Conservation (phyloP, 2,797 vertebrate species). For the Sebastes diploproa region DNA sequence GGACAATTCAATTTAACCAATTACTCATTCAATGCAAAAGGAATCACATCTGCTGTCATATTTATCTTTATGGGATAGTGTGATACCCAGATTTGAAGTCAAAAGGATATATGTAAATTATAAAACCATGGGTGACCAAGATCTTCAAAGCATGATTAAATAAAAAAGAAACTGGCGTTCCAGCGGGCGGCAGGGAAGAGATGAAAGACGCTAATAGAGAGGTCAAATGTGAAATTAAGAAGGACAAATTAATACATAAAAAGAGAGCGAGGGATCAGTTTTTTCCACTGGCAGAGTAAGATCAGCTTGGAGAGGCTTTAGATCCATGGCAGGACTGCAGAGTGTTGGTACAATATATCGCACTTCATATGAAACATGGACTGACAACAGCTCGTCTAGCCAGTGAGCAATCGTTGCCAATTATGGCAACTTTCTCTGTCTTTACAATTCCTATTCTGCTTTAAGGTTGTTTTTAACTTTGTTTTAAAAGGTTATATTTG, state of each 20-base stretch:
- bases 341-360: slow-evolving; percentile 12
- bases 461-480: background rate
- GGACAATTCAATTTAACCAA: background rate
- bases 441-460: background rate
- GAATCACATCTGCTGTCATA: background rate
- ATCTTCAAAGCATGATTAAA: slow-evolving; percentile 18
- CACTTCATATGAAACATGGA: slow-evolving; percentile 7
- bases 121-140: background rate
- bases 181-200: background rate
- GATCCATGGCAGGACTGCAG: slow-evolving; percentile 2
- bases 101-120: background rate
- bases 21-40: background rate
- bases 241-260: slow-evolving; percentile 39
- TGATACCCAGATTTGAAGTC: background rate
- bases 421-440: background rate
- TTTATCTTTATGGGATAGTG: background rate
- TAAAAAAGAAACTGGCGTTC: slow-evolving; percentile 31
- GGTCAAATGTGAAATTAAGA: slow-evolving; percentile 49
- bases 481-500: background rate
- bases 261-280: slow-evolving; percentile 1
- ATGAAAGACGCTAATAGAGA: slow-evolving; percentile 35
- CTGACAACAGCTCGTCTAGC: background rate
- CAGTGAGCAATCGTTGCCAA: background rate
- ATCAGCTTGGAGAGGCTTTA: slow-evolving; percentile 23
- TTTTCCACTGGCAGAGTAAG: slow-evolving; percentile 29